phyloP scores from a whole-genome alignment of 2,113 vertebrate genomes.

The Hypomesus transpacificus region DNA sequence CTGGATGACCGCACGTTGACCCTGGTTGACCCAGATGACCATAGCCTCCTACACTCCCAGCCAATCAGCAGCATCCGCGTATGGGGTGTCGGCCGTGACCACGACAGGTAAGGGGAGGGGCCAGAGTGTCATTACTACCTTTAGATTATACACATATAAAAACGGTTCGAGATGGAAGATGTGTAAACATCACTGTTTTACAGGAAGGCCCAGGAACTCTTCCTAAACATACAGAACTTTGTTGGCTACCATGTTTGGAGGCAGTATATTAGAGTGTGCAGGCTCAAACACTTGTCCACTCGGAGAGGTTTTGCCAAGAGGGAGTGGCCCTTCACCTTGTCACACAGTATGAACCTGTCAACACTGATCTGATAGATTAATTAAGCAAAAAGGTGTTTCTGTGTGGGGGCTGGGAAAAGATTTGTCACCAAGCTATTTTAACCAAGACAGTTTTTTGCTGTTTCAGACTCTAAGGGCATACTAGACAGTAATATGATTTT shows the following conservation, averaged over 20 bases:
- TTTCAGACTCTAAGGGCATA: too few relatives aligned
- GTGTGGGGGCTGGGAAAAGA: background rate
- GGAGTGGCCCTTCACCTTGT: conserved; percentile 30
- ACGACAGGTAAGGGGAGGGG: conserved; percentile 82
- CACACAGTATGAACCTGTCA: conserved; percentile 39
- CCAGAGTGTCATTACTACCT: background rate
- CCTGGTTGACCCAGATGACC: conserved; percentile 91
- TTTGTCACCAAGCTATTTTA: too few relatives aligned
- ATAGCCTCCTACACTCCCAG: conserved; percentile 87
- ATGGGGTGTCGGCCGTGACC: conserved; percentile 95
- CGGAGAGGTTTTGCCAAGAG: too few relatives aligned
- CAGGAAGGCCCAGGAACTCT: too few relatives aligned
- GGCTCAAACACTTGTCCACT: too few relatives aligned
- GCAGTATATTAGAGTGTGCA: too few relatives aligned
- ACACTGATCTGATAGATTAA: conserved; percentile 44
- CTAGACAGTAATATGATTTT: background rate
- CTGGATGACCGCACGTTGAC: conserved; percentile 90
- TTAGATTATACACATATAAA: background rate
- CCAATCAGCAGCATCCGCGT: conserved; percentile 96
- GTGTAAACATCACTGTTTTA: too few relatives aligned
- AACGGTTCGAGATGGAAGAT: too few relatives aligned
- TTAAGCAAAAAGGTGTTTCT: conserved; percentile 22
- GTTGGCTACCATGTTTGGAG: too few relatives aligned
- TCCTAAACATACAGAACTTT: too few relatives aligned
- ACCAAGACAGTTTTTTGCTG: too few relatives aligned